phyloP scores from a whole-genome alignment of 2,888 invertebrate genomes.

The Amblyjoppa fuscipennis region DNA sequence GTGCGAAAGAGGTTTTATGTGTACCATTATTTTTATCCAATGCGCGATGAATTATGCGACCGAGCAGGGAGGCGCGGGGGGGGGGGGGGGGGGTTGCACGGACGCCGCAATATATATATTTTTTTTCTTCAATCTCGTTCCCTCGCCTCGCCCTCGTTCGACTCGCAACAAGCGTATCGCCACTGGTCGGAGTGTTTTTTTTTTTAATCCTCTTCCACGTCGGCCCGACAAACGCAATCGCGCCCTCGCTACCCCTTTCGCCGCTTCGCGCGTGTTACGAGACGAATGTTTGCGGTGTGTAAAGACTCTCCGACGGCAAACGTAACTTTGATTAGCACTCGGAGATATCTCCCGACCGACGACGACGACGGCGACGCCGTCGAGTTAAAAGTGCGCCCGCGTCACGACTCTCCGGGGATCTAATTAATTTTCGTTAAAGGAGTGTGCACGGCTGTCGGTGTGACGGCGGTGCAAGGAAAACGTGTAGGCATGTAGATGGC shows the following conservation, averaged over 20 bases:
- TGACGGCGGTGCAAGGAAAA: constrained; percentile 19
- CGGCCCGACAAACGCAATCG: constrained; percentile 10
- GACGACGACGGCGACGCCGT: not conserved
- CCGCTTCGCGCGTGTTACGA: constrained; percentile 22
- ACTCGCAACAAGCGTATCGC: constrained; percentile 17
- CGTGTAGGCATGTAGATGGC: not conserved
- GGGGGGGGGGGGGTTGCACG: not conserved
- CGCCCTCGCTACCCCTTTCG: constrained; percentile 8
- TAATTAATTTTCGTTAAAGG: constrained; percentile 73
- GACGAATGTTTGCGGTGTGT: constrained; percentile 18
- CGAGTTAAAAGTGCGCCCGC: constrained; percentile 54
- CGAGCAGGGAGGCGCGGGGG: constrained; percentile 16
- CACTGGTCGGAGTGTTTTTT: not conserved
- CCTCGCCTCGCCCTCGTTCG: constrained; percentile 18
- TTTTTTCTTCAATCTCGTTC: constrained; percentile 56
- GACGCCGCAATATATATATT: constrained; percentile 22
- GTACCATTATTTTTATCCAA: constrained; percentile 79
- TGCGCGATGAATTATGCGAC: constrained; percentile 78
- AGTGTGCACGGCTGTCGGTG: constrained; percentile 22
- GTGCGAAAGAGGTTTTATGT: constrained; percentile 70
- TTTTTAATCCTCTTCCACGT: not conserved
- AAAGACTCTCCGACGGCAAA: not conserved
- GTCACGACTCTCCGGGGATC: constrained; percentile 62
- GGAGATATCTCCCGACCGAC: not conserved
- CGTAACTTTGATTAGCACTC: constrained; percentile 72